These are phyloP conservation scores for Drosophila busckii DNA, from an alignment of 1,140 invertebrate species.

Conservation along the genomic window DNA sequence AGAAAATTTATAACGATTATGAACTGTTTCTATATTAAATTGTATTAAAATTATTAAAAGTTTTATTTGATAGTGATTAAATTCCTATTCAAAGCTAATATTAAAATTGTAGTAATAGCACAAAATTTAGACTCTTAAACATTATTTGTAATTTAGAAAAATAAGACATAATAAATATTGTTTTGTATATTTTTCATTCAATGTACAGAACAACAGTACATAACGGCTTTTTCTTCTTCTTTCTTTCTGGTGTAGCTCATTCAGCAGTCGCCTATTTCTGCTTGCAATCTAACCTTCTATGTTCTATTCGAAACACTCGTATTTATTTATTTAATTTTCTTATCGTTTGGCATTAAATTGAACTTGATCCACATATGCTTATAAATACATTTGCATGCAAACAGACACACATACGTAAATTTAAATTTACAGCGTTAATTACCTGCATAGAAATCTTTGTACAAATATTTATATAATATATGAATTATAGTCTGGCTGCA, in stretches of 20 bases:
- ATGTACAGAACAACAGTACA: too few relatives aligned
- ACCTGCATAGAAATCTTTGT: constrained; percentile 2
- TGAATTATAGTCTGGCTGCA: constrained; percentile 58
- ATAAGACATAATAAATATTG: too few relatives aligned
- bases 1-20: too few relatives aligned
- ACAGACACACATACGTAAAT: background rate
- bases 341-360: constrained; percentile 48
- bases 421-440: background rate
- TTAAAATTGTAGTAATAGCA: too few relatives aligned
- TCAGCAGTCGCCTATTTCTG: background rate
- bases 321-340: constrained; percentile 32
- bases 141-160: too few relatives aligned
- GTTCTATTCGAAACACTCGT: background rate
- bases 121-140: too few relatives aligned
- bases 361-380: constrained; percentile 41
- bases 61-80: too few relatives aligned
- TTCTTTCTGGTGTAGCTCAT: constrained; percentile 4
- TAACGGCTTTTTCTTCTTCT: too few relatives aligned
- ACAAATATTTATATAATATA: constrained; percentile 68
- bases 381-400: constrained; percentile 3
- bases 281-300: constrained; percentile 4
- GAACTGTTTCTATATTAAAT: too few relatives aligned
- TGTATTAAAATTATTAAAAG: too few relatives aligned
- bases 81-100: too few relatives aligned
- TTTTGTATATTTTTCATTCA: too few relatives aligned